Conservation (phyloP, 2,888 invertebrate genomes). For the Caenorhabditis wallacei region DNA sequence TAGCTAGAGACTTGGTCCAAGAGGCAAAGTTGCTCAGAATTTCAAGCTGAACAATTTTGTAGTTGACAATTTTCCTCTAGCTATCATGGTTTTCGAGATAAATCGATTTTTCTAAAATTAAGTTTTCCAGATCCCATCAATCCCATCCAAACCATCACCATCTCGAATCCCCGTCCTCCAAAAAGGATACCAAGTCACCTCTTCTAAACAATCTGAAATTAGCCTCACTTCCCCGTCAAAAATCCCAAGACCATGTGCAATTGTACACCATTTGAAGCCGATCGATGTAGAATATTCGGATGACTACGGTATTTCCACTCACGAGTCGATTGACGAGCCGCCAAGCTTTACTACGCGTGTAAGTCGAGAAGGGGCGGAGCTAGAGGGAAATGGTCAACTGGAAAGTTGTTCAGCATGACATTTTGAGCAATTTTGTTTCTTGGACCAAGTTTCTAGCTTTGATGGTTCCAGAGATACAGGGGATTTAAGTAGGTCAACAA, state of each 20-base stretch:
- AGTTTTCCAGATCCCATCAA: slow-evolving; percentile 21
- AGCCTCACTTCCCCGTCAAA: slow-evolving; percentile 22
- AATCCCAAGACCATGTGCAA: slow-evolving; percentile 44
- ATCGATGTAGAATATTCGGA: not conserved
- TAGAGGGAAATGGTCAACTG: not conserved
- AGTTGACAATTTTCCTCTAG: too few relatives aligned
- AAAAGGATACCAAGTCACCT: slow-evolving; percentile 8
- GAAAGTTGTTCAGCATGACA: not conserved
- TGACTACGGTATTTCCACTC: not conserved
- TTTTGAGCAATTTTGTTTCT: not conserved
- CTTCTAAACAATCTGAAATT: not conserved
- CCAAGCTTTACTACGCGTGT: slow-evolving; percentile 18
- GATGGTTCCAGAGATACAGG: not conserved
- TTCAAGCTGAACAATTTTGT: too few relatives aligned
- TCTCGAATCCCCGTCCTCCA: slow-evolving; percentile 53
- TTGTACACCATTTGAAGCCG: slow-evolving; percentile 20
- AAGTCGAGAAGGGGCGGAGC: not conserved
- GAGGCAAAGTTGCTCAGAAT: too few relatives aligned
- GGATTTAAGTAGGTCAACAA: too few relatives aligned
- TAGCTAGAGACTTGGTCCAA: too few relatives aligned
- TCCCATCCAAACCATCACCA: slow-evolving; percentile 1
- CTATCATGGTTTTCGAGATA: too few relatives aligned
- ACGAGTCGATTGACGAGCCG: not conserved
- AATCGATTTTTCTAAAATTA: not conserved
- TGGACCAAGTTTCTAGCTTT: not conserved